Evolutionary conservation across 2,888 invertebrate species (phyloP), one percentile per base, ranked within the genome.

Genomic region (Trichogramma dendrolimi): DNA sequence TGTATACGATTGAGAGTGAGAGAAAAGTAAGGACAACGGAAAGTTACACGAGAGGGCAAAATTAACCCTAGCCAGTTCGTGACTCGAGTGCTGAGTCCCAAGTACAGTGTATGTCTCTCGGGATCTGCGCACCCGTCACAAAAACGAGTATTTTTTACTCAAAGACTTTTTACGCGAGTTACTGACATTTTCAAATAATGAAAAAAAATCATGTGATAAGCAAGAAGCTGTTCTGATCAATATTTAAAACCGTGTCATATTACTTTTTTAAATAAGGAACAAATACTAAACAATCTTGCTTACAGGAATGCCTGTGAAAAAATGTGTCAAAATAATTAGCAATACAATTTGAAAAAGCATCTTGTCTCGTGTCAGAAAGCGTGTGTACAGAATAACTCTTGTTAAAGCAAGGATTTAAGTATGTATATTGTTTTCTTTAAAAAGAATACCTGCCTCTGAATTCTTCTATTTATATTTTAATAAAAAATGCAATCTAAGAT

Each of bases 231-330:
- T 27, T 27, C 27, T 27, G 27, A 27, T 27, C 27, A 27, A 27
- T 27, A 27, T 27, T 27, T 27, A 27, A 27, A 27, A 27, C 27
- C 27, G 27, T 27, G 27, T 27, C 27, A 27, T 27, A 27, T 27
- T 27, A 27, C 1, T 2, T 27, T 27, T 27, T 27, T 3, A 27
- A 27, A 27, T 27, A 27, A 27, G 27, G 27, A 27, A 27, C 27
- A 27, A 27, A 27, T 27, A 27, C 27, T 27, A 27, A 27, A 27
- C 27, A 27, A 44, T 61, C 67, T 69, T 68, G 67, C 67, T 68
- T 72, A 69, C 70, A 68, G 69, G 70, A 65, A 68, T 67, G 66
- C 68, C 67, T 61, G 67, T 67, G 66, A 65, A 66, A 67, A 67
- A 53, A 59, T 14, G 40, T 55, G 27, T 47, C 52, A 58, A 58